Evolutionary conservation across 2,888 invertebrate species (phyloP), one percentile per base, ranked within the genome.

Genomic region (Arge pagana): DNA sequence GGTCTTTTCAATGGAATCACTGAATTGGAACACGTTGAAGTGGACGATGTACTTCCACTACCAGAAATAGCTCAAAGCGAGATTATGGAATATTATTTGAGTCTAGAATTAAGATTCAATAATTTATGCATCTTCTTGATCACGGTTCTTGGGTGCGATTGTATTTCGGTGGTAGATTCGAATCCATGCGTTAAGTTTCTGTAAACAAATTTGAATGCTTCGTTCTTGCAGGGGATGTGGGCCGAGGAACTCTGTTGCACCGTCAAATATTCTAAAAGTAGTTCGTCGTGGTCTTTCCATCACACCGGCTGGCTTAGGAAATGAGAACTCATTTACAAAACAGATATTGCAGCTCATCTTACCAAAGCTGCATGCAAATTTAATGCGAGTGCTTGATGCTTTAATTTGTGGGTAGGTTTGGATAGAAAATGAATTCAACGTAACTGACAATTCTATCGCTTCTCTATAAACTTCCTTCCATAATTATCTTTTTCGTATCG

Each of bases 121-220:
- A 75, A 74, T 57, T 53, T 74, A 2, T 73, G 73, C 52, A 41
- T 54, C 24, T 72, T 67, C 50, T 61, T 76, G 5, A 65, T 68
- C 10, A 64, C 65, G 8, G 67, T 68, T 59, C 45, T 70, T 30
- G 21, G 62, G 70, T 70, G 58, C 59, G 16, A n/a, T n/a, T n/a
- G 35, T 6, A 30, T 16, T 8, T 37, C 8, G 7, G 21, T 43
- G 37, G 52, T 48, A 28, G 11, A 39, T 30, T 36, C 6, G 39
- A 50, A 13, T 36, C 21, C 1, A 26, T 11, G 13, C 33, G 40
- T 30, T 28, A n/a, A n/a, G n/a, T n/a, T n/a, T n/a, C n/a, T n/a
- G n/a, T 37, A 7, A 37, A 13, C 19, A 10, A 30, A 19, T 18
- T n/a, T 3, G 3, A 13, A 30, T n/a, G 15, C 10, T 30, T n/a